Evolutionary conservation across 2,888 invertebrate species (phyloP), one percentile per base, ranked within the genome.

Genomic region (Sinotaia quadrata): DNA sequence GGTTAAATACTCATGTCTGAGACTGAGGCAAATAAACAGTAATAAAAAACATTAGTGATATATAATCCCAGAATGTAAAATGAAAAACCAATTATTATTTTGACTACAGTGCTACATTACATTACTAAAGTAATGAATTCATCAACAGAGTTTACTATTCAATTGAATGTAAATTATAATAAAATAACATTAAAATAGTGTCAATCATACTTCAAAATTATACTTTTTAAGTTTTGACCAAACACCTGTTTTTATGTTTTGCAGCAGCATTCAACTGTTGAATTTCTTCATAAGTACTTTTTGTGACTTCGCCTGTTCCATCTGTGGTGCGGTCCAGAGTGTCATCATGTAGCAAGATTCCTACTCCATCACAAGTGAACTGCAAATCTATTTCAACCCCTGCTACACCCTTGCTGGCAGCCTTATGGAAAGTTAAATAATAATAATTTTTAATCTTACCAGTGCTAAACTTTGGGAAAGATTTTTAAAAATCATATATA

Each of bases 371-470:
- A 73, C 90, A 91, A 0, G 94, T 93, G 34, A 94, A 89, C 21
- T 91, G 88, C 8, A 95, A 90, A 85, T 95, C 95, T 79, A 95
- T 90, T 87, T 95, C 95, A 1, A 95, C 90, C 31, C 92, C 92
- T 80, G 91, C 91, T 79, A 93, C 94, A 0, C 94, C 93, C 75
- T 91, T 91, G 62, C 91, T 91, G 68, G 91, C 91, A 74, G 94
- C 93, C 93, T 94, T n/a, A n/a, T n/a, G n/a, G n/a, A n/a, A n/a
- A n/a, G n/a, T n/a, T n/a, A n/a, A n/a, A n/a, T n/a, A n/a, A n/a
- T n/a, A n/a, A n/a, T n/a, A n/a, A n/a, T n/a, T n/a, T n/a, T n/a
- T n/a, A n/a, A n/a, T n/a, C n/a, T n/a, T n/a, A n/a, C n/a, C n/a
- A n/a, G n/a, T n/a, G n/a, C n/a, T n/a, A n/a, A n/a, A n/a, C n/a